Evolutionary conservation across 2,113 vertebrate species (phyloP), one percentile per base, ranked within the genome.

Genomic region (Nibea albiflora): DNA sequence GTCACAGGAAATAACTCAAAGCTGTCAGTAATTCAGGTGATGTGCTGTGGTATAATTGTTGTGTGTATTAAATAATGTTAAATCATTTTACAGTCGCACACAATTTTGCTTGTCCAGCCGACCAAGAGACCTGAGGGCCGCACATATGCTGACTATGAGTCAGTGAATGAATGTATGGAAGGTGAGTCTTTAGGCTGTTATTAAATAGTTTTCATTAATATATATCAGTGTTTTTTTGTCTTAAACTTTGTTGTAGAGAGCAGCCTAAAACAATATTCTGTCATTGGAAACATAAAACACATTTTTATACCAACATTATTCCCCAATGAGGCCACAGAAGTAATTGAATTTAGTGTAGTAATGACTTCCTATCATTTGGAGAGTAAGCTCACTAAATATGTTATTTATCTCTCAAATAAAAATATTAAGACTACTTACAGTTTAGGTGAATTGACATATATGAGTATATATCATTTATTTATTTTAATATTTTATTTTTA

Each of bases 151-250:
- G 98, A 99, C 91, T 99, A 99, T 84, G 98, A 99, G 88, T 99
- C 98, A 0, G 98, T 99, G 85, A 99, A 99, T 84, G 97, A 99
- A 84, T 99, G 98, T 86, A 99, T 99, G 98, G 98, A 99, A 95
- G 98, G 98, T 98, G 87, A 90, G 91, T 73, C 65, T 49, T 26
- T 0, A 63, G 44, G 44, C 58, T 3, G n/a, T 44, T 64, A n/a
- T 44, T 4, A 28, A 39, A 3, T 2, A 1, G 1, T 39, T 28
- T 49, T 56, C 6, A 19, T 24, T 20, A 12, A 16, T 47, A 53
- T 58, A 64, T 75, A 17, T n/a, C 1, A 5, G 4, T n/a, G 15
- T 17, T 53, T 1, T 6, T 63, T 63, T 69, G 19, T 20, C 10
- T 57, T 31, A 22, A n/a, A 5, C 7, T 20, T 57, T n/a, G 24